Evolutionary conservation across 2,113 vertebrate species (phyloP).

Genomic region (Microtus pennsylvanicus): DNA sequence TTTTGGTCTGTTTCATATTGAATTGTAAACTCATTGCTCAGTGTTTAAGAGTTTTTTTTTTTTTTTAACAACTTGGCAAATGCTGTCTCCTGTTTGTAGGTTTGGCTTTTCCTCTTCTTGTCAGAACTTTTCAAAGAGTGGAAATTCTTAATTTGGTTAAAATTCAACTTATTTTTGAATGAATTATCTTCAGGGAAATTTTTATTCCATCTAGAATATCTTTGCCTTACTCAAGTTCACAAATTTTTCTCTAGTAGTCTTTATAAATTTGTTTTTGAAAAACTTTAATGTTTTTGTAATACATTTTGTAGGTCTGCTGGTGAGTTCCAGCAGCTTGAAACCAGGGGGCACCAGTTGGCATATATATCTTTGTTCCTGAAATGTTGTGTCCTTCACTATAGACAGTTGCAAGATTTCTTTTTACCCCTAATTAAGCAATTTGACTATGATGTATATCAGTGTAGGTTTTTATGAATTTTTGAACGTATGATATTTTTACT

Average conservation of each 20-base stretch:
- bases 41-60: slow-evolving; percentile 9
- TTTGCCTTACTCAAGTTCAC: background rate
- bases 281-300: background rate
- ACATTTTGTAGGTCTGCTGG: background rate
- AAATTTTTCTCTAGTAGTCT: slow-evolving; percentile 1
- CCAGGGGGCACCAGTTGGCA: background rate
- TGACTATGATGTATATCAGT: background rate
- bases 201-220: background rate
- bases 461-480: background rate
- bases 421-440: background rate
- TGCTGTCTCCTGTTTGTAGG: fast-evolving
- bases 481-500: background rate
- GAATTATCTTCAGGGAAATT: background rate
- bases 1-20: background rate
- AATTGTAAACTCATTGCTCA: background rate
- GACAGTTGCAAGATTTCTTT: slow-evolving; percentile 1
- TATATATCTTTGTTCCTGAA: background rate
- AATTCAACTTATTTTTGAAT: background rate
- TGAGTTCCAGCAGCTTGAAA: background rate
- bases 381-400: background rate
- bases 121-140: background rate
- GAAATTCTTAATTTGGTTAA: slow-evolving; percentile 22
- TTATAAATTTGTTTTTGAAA: background rate
- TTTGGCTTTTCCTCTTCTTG: slow-evolving; percentile 5
- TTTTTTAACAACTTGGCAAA: background rate